Evolutionary conservation across 1,140 invertebrate species (phyloP), one percentile per base, ranked within the genome.

Genomic region (Chymomyza costata): DNA sequence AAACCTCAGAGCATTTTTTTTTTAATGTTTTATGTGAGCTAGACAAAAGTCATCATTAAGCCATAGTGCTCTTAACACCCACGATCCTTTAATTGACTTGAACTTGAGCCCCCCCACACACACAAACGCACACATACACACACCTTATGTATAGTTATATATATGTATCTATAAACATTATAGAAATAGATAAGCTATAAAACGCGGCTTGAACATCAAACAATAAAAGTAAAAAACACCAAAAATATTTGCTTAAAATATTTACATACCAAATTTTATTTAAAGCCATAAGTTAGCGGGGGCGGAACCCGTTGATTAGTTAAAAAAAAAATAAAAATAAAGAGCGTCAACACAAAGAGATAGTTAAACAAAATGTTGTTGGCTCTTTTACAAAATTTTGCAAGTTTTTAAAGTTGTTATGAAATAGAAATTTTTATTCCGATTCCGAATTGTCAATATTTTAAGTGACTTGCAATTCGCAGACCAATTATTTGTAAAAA

Each of bases 101-200:
- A 44, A 17, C 31, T 16, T 25, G 31, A 34, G 38, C 39, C 16
- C 43, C 10, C 45, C n/a, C 32, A 14, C 40, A n/a, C n/a, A n/a
- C 14, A 30, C 30, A 31, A 16, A 30, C 14, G 6, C 17, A 13
- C 25, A 7, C 38, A 37, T 10, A 32, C 21, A 28, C 48, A 21
- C 31, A 38, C 11, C 54, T 45, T 69, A 68, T 70, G 69, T 69
- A 64, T 58, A 63, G n/a, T n/a, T n/a, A n/a, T n/a, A n/a, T n/a
- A n/a, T n/a, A n/a, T n/a, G n/a, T n/a, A 43, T 59, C 62, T 60
- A 35, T 54, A 39, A 41, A 18, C 21, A 15, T 25, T 5, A 8
- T 5, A 8, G 21, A 25, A 8, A 16, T 45, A 41, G 19, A 15
- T 28, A 38, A 15, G n/a, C n/a, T n/a, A n/a, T n/a, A n/a, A n/a